Conservation (phyloP, 2,888 invertebrate species). For the Panzeria rudis region DNA sequence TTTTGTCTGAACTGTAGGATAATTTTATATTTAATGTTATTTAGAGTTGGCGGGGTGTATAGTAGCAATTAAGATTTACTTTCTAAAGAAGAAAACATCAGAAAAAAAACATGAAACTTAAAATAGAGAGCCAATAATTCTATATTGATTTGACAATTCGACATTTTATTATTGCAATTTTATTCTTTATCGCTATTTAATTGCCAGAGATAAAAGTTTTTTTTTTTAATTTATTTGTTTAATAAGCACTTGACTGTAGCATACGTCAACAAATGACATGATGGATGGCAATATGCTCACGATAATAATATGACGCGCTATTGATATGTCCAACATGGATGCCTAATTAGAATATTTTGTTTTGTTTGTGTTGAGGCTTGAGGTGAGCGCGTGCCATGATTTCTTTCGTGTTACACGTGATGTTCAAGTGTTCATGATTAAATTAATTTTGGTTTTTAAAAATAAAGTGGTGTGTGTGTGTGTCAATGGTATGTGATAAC, state of each 20-base stretch:
- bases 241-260: background rate
- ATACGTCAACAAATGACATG: background rate
- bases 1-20: conserved; percentile 1
- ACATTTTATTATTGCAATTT: background rate
- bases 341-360: background rate
- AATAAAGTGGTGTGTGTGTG: background rate
- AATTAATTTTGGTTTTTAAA: background rate
- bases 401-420: background rate
- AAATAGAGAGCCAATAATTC: background rate
- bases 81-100: conserved; percentile 12
- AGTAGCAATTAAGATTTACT: background rate
- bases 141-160: background rate
- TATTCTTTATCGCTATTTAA: background rate
- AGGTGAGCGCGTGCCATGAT: background rate
- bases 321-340: background rate
- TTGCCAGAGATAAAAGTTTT: background rate
- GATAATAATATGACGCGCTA: background rate
- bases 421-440: background rate
- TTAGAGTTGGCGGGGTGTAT: background rate
- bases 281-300: background rate
- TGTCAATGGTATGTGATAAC: background rate
- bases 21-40: no score
- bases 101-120: no score
- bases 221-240: background rate
- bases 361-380: background rate